Conservation (phyloP, 2,888 invertebrate species). For the Chloroclysta siterata region DNA sequence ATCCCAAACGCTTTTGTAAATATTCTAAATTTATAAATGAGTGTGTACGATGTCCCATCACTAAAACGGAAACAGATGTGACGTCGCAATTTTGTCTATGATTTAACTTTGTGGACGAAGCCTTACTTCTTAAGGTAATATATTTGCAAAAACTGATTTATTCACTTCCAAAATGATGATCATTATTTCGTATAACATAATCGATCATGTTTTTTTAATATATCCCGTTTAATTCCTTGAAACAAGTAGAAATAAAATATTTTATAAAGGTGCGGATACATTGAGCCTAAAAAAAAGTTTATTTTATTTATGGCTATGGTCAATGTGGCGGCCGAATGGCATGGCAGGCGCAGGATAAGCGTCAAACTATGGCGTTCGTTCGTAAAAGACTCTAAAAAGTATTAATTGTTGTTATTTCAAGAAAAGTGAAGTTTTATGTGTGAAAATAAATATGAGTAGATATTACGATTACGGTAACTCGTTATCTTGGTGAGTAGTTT, state of each 20-base stretch:
- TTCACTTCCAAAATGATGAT: not conserved
- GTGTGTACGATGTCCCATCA: conserved; percentile 20
- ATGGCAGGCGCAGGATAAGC: conserved; percentile 54
- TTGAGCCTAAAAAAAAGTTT: conserved; percentile 37
- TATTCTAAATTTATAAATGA: too few species aligned
- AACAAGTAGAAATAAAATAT: not conserved
- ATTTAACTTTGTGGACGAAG: conserved; percentile 22
- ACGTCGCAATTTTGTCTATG: conserved; percentile 24
- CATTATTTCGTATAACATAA: not conserved
- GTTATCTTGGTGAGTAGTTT: conserved; percentile 81
- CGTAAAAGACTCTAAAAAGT: conserved; percentile 66
- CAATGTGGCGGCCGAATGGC: conserved; percentile 71
- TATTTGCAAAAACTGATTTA: not conserved
- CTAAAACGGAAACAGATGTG: conserved; percentile 28
- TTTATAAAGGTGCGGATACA: conserved; percentile 48
- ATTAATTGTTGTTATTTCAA: conserved; percentile 55
- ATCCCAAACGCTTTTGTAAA: too few species aligned
- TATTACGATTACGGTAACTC: conserved; percentile 84
- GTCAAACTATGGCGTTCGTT: conserved; percentile 80
- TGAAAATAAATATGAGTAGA: conserved; percentile 80
- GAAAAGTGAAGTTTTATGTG: conserved; percentile 63
- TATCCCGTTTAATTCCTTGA: not conserved
- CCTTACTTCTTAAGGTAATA: conserved; percentile 26
- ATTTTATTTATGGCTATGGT: conserved; percentile 62
- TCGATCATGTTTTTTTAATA: not conserved